Evolutionary conservation across 1,140 invertebrate species (phyloP).

Genomic region (Sweltsa coloradensis): DNA sequence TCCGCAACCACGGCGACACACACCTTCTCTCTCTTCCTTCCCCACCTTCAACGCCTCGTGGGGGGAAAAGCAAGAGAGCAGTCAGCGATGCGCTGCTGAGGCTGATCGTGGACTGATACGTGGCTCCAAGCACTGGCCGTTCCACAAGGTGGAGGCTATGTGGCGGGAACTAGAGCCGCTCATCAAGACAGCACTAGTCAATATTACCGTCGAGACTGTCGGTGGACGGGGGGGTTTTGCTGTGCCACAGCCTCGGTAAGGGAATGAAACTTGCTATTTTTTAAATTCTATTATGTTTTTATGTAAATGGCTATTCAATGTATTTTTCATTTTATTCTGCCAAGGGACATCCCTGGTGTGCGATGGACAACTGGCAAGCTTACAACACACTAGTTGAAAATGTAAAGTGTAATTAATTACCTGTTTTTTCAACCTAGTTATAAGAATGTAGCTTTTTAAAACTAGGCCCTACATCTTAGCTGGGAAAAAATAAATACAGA

Average conservation of each 20-base stretch:
- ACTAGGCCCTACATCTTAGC: too few species aligned
- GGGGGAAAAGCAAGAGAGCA: constrained; percentile 56
- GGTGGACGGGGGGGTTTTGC: constrained; percentile 68
- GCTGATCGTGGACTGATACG: constrained; percentile 61
- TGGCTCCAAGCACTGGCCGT: constrained; percentile 75
- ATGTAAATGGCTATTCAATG: too few species aligned
- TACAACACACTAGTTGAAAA: too few species aligned
- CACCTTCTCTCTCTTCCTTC: constrained; percentile 45
- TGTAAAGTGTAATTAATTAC: not conserved
- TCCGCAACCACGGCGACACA: constrained; percentile 61
- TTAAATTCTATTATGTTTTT: too few species aligned
- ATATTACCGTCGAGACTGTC: constrained; percentile 51
- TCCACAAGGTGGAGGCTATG: constrained; percentile 42
- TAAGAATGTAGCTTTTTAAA: too few species aligned
- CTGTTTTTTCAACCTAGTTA: not conserved
- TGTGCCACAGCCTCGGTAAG: constrained; percentile 44
- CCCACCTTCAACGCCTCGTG: constrained; percentile 53
- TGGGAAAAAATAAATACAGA: too few species aligned
- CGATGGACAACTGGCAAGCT: too few species aligned
- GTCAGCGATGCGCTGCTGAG: constrained; percentile 75
- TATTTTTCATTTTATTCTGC: too few species aligned
- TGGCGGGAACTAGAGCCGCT: constrained; percentile 46
- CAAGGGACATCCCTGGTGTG: not conserved
- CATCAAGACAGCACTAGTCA: constrained; percentile 41
- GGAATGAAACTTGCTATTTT: not conserved